Base-by-base conservation (phyloP, 2,113 vertebrate species). In the Eptesicus fuscus region DNA sequence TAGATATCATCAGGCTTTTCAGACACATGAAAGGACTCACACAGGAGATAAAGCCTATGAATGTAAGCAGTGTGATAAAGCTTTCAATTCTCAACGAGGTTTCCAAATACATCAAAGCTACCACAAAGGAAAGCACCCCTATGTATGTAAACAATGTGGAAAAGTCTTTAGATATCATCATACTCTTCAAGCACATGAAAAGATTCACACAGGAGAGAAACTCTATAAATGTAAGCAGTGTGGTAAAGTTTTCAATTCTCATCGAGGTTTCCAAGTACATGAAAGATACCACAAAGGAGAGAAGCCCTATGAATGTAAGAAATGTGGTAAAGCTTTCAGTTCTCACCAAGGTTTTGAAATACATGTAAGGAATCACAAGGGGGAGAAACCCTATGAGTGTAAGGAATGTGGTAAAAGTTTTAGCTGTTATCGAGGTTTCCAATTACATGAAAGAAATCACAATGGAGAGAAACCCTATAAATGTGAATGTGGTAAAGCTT, bases 1-100 rank as follows among this genome's bases (percentile, higher is more conserved):
- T 69, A 95, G 70, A n/a, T 95, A 96, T 42, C 83, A 83, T 20
- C 86, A 84, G 32, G 91, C 94, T 28, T 86, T 93, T 86, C 83
- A 93, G 47, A 70, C 28, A 30, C 73, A 70, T 56, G 83, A 86
- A 70, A 86, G 49, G 49, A 69, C 32, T 22, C 95, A 97, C 53
- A 92, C 47, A 22, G 90, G 92, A 65, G 83, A 86, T 51, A 93
- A 86, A 28, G 37, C 83, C 73, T 86, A 69, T 53, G 51, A 71
- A 35, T 92, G 96, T 86, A 78, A 65, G 73, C 40, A 77, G 11
- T 92, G 82, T 56, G 30, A 47, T 16, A 78, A 77, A 78, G 47
- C 59, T 42, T 92, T 92, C 14, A 47, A 53, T 92, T 92, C 74
- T 37, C 74, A 63, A 32, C 56, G 79, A 44, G 79, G 79, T 63